Percentiles rank a stretch among this genome's conserved stretches.
These are phyloP conservation scores for Nestor notabilis DNA, from an alignment of 2,113 vertebrate species.

Conservation along the genomic window DNA sequence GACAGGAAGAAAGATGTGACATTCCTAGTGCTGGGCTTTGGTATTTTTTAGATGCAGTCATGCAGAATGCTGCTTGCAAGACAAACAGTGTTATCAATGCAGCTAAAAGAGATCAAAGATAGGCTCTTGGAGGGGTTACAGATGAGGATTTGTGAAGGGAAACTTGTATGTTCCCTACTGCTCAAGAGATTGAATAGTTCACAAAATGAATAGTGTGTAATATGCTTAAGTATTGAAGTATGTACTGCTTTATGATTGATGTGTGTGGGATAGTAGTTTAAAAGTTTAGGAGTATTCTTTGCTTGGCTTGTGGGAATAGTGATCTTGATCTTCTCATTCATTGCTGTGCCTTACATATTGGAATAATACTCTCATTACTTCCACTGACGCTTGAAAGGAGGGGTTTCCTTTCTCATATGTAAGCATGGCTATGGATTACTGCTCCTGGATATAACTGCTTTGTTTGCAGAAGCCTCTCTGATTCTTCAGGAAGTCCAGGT, in stretches of 20 bases:
- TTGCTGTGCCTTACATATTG: background rate
- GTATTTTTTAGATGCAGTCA: background rate
- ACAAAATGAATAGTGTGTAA: background rate
- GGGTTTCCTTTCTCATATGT: background rate
- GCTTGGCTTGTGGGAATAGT: background rate
- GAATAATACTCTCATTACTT: background rate
- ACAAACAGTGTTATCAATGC: background rate
- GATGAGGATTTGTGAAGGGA: background rate
- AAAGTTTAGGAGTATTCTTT: background rate
- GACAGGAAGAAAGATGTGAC: background rate
- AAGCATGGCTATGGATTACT: background rate
- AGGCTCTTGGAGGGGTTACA: background rate
- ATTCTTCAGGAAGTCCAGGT: constrained; percentile 26
- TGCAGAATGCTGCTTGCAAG: background rate
- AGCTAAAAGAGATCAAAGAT: background rate
- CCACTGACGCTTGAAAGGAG: background rate
- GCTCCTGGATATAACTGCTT: background rate
- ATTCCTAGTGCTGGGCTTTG: background rate
- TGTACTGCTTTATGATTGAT: background rate
- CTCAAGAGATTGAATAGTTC: background rate
- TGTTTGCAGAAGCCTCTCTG: background rate
- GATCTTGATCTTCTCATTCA: background rate
- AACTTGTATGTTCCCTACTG: background rate
- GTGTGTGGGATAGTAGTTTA: background rate
- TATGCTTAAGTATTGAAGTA: background rate